A percentile compares a stretch with the other conserved stretches of the same genome.
These are phyloP conservation scores for Sphinx pinastri DNA, from an alignment of 2,888 invertebrate species.

Conservation along the genomic window DNA sequence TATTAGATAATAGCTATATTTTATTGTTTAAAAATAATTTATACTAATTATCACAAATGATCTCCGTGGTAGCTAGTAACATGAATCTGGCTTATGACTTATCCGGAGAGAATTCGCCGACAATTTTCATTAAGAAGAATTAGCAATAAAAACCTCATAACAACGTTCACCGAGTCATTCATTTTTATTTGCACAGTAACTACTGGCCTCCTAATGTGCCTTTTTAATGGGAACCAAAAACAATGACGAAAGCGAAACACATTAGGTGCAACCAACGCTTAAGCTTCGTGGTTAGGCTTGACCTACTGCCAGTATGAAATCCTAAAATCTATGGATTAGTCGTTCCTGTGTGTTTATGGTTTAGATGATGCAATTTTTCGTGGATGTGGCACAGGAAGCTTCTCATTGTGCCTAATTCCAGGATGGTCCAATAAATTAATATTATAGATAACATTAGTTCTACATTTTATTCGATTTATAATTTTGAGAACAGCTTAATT, in stretches of 20 bases:
- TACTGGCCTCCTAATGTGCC: slow-evolving; percentile 1
- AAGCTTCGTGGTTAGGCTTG: slow-evolving; percentile 41
- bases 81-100: not conserved
- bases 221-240: slow-evolving; percentile 33
- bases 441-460: no score
- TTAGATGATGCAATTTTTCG: not conserved
- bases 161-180: not conserved
- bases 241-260: slow-evolving; percentile 56
- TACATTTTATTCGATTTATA: no score
- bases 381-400: not conserved
- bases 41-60: no score
- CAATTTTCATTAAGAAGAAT: slow-evolving; percentile 2
- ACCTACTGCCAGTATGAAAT: slow-evolving; percentile 4
- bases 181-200: slow-evolving; percentile 6
- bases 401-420: not conserved
- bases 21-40: no score
- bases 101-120: not conserved
- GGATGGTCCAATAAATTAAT: slow-evolving; percentile 1
- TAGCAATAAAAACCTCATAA: slow-evolving; percentile 8
- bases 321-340: slow-evolving; percentile 31
- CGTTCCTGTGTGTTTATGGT: not conserved
- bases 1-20: not conserved
- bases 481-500: no score
- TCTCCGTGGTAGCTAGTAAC: no score
- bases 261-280: slow-evolving; percentile 50